A percentile compares a stretch with the other conserved stretches of the same genome.
phyloP scores from a whole-genome alignment of 2,888 invertebrate genomes.

The Ligdia adustata region DNA sequence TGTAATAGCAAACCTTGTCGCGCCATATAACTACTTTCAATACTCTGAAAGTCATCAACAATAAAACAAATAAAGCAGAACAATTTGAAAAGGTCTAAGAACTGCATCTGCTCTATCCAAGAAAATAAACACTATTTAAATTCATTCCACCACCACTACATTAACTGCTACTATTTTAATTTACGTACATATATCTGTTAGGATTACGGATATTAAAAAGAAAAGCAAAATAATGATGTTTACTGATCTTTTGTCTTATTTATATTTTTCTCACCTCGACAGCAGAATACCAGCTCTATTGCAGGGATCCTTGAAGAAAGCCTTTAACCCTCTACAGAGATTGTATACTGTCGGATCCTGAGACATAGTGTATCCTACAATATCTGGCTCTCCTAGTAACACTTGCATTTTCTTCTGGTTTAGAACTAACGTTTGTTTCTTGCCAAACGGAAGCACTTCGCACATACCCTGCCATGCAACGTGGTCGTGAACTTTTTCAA shows the following conservation, averaged over 20 bases:
- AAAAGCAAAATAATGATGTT: too few relatives aligned
- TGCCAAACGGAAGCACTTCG: constrained; percentile 75
- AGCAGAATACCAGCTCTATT: constrained; percentile 79
- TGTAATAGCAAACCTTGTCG: constrained; percentile 83
- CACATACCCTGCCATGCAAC: constrained; percentile 74
- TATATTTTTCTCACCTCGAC: constrained; percentile 54
- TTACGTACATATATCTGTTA: too few relatives aligned
- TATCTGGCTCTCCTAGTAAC: constrained; percentile 69
- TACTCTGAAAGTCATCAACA: constrained; percentile 49
- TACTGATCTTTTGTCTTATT: too few relatives aligned
- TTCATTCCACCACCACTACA: too few relatives aligned
- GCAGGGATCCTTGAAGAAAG: constrained; percentile 78
- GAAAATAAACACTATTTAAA: too few relatives aligned
- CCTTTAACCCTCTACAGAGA: constrained; percentile 80
- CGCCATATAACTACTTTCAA: constrained; percentile 84
- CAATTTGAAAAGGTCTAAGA: too few relatives aligned
- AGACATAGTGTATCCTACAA: constrained; percentile 78
- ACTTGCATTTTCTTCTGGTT: constrained; percentile 74
- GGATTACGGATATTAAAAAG: too few relatives aligned
- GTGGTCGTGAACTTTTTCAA: constrained; percentile 77
- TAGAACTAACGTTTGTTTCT: constrained; percentile 64
- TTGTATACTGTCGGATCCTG: constrained; percentile 74
- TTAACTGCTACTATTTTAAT: too few relatives aligned
- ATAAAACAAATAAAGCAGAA: background rate
- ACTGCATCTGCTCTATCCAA: too few relatives aligned